A percentile compares a stretch with the other conserved stretches of the same genome.
Conservation (phyloP, 2,888 invertebrate genomes). For the Torymus auratus region DNA sequence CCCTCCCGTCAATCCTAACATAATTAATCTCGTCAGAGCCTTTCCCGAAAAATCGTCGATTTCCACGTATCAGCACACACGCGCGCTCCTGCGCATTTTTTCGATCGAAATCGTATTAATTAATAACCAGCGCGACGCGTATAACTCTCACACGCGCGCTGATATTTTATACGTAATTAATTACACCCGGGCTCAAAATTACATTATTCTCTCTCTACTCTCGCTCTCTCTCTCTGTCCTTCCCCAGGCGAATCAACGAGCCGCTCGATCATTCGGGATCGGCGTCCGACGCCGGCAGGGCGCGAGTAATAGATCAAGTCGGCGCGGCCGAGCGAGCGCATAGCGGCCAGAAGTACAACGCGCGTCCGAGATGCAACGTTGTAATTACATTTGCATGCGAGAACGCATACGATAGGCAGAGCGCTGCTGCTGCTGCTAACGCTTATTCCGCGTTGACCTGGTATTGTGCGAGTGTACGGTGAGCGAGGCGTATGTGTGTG, state of each 20-base stretch:
- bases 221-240: no score
- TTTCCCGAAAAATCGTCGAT: no score
- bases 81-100: no score
- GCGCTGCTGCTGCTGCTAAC: background rate
- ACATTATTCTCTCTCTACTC: background rate
- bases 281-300: background rate
- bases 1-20: no score
- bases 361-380: slow-evolving; percentile 51
- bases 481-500: background rate
- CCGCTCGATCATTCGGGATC: slow-evolving; percentile 48
- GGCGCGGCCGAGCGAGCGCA: background rate
- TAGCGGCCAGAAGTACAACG: slow-evolving; percentile 38
- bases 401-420: slow-evolving; percentile 52
- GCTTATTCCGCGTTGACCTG: slow-evolving; percentile 42
- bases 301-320: slow-evolving; percentile 49
- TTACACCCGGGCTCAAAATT: slow-evolving; percentile 5
- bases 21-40: no score
- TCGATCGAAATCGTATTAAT: no score
- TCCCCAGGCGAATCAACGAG: slow-evolving; percentile 47
- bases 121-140: no score
- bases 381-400: slow-evolving; percentile 69
- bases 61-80: no score
- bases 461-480: background rate
- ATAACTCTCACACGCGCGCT: no score
- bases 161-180: slow-evolving; percentile 4